Conservation (phyloP, 2,888 invertebrate genomes). For the Phyto melanocephala region DNA sequence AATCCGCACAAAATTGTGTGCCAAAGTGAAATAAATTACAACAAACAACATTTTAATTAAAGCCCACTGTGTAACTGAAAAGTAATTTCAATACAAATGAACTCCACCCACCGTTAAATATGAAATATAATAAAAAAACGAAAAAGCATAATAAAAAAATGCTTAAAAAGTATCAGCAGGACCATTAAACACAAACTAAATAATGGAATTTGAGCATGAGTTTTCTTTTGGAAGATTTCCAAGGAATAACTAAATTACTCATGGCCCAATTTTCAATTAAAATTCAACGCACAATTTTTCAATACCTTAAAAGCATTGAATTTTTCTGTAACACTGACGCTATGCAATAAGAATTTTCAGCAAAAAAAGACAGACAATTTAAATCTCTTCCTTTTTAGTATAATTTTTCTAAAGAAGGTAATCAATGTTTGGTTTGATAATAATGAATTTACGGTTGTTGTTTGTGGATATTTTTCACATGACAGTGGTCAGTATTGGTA, state of each 20-base stretch:
- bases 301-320: conserved; percentile 66
- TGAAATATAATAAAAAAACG: background rate
- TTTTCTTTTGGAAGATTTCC: conserved; percentile 25
- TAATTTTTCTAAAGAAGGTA: conserved; percentile 42
- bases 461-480: conserved; percentile 27
- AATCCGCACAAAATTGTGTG: conserved; percentile 59
- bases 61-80: conserved; percentile 65
- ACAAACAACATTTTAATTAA: conserved; percentile 65
- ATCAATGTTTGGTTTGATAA: conserved; percentile 59
- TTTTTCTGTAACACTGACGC: conserved; percentile 30
- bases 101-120: conserved; percentile 67
- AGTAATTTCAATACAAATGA: conserved; percentile 67
- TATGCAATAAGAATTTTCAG: conserved; percentile 19
- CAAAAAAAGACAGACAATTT: conserved; percentile 23
- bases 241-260: conserved; percentile 67
- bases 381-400: conserved; percentile 34
- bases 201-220: conserved; percentile 51
- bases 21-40: conserved; percentile 63
- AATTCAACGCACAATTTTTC: conserved; percentile 70
- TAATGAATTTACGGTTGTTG: conserved; percentile 62
- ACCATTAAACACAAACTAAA: conserved; percentile 41
- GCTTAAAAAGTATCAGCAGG: conserved; percentile 43
- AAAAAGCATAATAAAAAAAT: background rate
- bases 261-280: conserved; percentile 70
- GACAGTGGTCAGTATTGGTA: conserved; percentile 7